These are phyloP conservation scores for Toxotes chatareus DNA, from an alignment of 2,113 vertebrate species.

Conservation along the genomic window DNA sequence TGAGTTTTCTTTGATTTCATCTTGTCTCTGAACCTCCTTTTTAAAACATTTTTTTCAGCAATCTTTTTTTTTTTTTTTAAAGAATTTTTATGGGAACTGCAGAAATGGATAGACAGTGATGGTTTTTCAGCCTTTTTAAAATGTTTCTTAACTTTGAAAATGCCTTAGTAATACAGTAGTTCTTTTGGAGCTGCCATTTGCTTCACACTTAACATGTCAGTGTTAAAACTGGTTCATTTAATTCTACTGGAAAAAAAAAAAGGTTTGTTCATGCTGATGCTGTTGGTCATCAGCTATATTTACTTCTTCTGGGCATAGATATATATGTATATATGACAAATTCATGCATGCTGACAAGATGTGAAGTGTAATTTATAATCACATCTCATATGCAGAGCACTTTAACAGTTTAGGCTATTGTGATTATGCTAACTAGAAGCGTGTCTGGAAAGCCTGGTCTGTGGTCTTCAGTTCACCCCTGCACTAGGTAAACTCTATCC, in stretches of 20 bases:
- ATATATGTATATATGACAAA: not conserved
- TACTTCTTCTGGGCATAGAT: not conserved
- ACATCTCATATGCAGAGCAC: conserved; percentile 40
- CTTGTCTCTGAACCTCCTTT: not conserved
- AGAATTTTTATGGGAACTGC: not conserved
- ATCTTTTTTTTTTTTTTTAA: not conserved
- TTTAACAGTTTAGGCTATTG: conserved; percentile 58
- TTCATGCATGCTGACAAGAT: conserved; percentile 34
- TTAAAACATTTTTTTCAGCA: not conserved
- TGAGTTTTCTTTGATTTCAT: not conserved
- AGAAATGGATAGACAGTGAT: not conserved
- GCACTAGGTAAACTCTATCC: conserved; percentile 73
- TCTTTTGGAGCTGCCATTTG: not conserved
- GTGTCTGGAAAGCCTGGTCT: conserved; percentile 63
- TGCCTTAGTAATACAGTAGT: not conserved
- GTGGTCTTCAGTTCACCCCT: conserved; percentile 69
- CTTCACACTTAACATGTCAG: not conserved
- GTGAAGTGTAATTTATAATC: conserved; percentile 48
- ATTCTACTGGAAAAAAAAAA: not conserved
- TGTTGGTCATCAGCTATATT: not conserved
- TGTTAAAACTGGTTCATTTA: not conserved
- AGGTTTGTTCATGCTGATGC: not conserved
- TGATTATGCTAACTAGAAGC: conserved; percentile 70
- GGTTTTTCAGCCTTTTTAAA: too few relatives aligned
- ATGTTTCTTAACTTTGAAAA: not conserved